Base-by-base conservation (phyloP, 2,888 invertebrate species). In the Heteropelma amictum region DNA sequence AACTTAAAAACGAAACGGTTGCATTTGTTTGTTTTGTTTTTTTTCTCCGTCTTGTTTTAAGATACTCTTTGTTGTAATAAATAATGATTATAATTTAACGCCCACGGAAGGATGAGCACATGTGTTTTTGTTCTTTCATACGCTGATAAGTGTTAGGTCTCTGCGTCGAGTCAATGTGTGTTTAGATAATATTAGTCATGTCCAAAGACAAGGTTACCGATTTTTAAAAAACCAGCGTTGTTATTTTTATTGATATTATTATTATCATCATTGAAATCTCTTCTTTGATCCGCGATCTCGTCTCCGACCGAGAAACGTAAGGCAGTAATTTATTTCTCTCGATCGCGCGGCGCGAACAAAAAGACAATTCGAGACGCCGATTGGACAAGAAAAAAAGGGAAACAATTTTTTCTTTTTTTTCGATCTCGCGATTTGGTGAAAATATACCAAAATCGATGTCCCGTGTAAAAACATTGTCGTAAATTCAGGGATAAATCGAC, bases 121-220 rank as follows among this genome's bases (percentile, higher is more conserved):
- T 64, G 63, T 45, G 38, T 70, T 71, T 70, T 49, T 69, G 72
- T 58, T 71, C 70, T 72, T 69, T 78, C 54, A n/a, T n/a, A n/a
- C n/a, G n/a, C 49, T 71, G 30, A 38, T 61, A 74, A 58, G 30
- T 19, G 8, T 26, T 63, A 72, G 72, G 49, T 70, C 38, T 75
- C 69, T 64, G 76, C 68, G 60, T 74, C 51, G 49, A 78, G 75
- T 75, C 67, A 69, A 74, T 75, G 67, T 74, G 38, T 58, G 21
- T 56, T 47, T 23, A 26, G 12, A 71, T 33, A 49, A 65, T 69
- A 45, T 49, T 53, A 70, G 42, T 33, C 21, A 54, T 65, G 72
- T 78, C 74, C 47, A 72, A 60, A 51, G 38, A 56, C 45, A 64
- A 72, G 63, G 71, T 75, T 76, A 77, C 74, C 74, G 73, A 71